phyloP scores from a whole-genome alignment of 2,113 vertebrate genomes.

The Ranitomeya imitator region DNA sequence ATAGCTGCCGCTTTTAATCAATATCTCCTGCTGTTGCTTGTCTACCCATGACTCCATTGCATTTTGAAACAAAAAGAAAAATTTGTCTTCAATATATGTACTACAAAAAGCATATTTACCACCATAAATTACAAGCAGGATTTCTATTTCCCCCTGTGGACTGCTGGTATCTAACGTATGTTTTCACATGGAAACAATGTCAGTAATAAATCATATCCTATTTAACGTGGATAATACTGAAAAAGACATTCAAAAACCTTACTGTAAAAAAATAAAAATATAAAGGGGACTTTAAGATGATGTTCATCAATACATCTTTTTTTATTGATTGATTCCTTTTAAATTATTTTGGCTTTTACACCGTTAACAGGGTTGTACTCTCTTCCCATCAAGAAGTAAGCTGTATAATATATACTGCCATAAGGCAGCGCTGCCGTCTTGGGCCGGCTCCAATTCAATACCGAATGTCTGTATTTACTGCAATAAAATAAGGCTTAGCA shows the following conservation, averaged over 20 bases:
- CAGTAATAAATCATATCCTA: not conserved
- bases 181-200: not conserved
- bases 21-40: no score
- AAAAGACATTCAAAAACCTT: not conserved
- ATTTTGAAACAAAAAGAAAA: no score
- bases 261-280: not conserved
- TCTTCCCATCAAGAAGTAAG: slow-evolving; percentile 4
- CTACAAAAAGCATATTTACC: no score
- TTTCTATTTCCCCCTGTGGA: not conserved
- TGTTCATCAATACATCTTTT: not conserved
- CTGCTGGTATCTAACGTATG: not conserved
- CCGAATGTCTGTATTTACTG: slow-evolving; percentile 46
- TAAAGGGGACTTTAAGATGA: not conserved
- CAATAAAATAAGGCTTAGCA: slow-evolving; percentile 50
- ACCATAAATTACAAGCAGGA: not conserved
- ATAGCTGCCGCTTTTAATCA: no score
- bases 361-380: not conserved
- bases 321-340: slow-evolving; percentile 9
- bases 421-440: slow-evolving; percentile 40
- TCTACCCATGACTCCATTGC: no score
- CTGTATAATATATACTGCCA: slow-evolving; percentile 39
- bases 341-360: slow-evolving; percentile 1
- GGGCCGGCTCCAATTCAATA: slow-evolving; percentile 41
- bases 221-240: not conserved
- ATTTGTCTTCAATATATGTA: no score